phyloP scores from a whole-genome alignment of 2,113 vertebrate species.

The Pogona vitticeps region DNA sequence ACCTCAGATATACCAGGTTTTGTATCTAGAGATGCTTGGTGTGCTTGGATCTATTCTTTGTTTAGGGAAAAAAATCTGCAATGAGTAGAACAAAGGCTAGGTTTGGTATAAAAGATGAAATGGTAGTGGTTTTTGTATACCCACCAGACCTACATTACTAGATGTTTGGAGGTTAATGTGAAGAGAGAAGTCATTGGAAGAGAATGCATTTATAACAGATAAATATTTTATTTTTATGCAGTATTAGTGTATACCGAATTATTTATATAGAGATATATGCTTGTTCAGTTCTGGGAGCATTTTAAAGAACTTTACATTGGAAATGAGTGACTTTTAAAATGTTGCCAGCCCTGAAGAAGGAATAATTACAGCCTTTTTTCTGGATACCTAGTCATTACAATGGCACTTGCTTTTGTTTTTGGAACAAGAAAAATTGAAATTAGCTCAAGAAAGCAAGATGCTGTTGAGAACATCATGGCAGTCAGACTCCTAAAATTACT shows the following conservation, averaged over 20 bases:
- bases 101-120: neutral
- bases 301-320: slow-evolving; percentile 32
- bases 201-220: slow-evolving; percentile 42
- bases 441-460: slow-evolving; percentile 47
- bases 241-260: slow-evolving; percentile 26
- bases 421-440: slow-evolving; percentile 59
- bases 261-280: neutral
- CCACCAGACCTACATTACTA: neutral
- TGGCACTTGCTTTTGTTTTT: slow-evolving; percentile 67
- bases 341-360: slow-evolving; percentile 55
- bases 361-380: slow-evolving; percentile 62
- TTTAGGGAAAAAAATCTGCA: neutral
- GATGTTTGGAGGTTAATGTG: neutral
- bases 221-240: slow-evolving; percentile 35
- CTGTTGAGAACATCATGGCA: slow-evolving; percentile 42
- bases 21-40: no score
- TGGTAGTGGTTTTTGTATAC: neutral
- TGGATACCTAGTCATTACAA: slow-evolving; percentile 51
- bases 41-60: no score
- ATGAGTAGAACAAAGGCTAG: no score
- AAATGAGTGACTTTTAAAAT: slow-evolving; percentile 39
- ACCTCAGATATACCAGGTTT: neutral
- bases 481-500: slow-evolving; percentile 59
- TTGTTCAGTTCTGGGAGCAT: slow-evolving; percentile 7
- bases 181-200: neutral